Evolutionary conservation across 2,888 invertebrate genomes (phyloP), one percentile per base, ranked within the genome.

Genomic region (Mythimna vitellina): DNA sequence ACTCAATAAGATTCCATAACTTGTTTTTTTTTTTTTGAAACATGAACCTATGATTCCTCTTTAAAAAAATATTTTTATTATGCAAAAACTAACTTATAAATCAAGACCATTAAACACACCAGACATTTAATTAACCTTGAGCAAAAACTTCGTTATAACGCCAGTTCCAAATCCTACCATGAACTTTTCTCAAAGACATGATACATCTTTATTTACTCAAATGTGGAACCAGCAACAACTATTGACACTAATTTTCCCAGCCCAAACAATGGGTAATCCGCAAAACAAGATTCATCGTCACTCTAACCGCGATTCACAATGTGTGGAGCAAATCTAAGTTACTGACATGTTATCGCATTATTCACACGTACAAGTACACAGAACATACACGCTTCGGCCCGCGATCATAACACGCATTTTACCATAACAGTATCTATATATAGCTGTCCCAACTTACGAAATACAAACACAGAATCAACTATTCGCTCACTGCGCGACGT

Each of bases 381-480:
- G 85, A 80, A 81, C 82, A 78, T 70, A 71, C 87, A 85, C 89
- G 88, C 87, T 89, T 89, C 93, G 90, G 89, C 91, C 92, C 91
- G 91, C 92, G 90, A 91, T 87, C 82, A 86, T 81, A 87, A 85
- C 89, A 85, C 87, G 86, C 84, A 81, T 89, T 86, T 84, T 86
- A 90, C 85, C 87, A 89, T 87, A 91, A 91, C 91, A 91, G 90
- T 91, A 91, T 91, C 90, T 89, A 90, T 90, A 88, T 89, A 89
- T 93, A 94, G 93, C 93, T 93, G 94, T 94, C 94, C 94, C 93
- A 91, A 92, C 93, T 94, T 93, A 93, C 91, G 91, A 89, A 93
- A 92, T 93, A 93, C 93, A 93, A 93, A 94, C 93, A 94, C 94
- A 92, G 93, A 94, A 92, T 93, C 92, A 92, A 92, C 91, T 94